Evolutionary conservation across 1,140 invertebrate genomes (phyloP).

Genomic region (Cepaea nemoralis): DNA sequence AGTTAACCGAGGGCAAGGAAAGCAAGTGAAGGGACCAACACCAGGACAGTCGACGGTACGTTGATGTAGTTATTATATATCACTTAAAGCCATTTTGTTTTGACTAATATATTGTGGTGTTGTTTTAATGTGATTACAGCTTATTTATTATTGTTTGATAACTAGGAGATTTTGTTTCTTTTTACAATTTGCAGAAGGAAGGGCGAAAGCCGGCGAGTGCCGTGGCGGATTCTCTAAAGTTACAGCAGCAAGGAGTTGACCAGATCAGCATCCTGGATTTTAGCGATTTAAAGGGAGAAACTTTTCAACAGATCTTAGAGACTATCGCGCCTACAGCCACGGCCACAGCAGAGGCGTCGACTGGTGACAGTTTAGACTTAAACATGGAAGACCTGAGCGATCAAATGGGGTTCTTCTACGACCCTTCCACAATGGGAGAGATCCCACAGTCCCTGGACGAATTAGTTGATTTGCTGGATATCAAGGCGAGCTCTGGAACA

Average conservation of each 20-base stretch:
- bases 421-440: background rate
- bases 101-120: too few relatives aligned
- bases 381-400: background rate
- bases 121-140: too few relatives aligned
- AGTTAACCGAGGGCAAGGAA: background rate
- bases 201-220: conserved; percentile 4
- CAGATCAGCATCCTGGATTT: background rate
- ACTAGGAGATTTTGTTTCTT: too few relatives aligned
- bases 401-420: background rate
- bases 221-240: background rate
- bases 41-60: background rate
- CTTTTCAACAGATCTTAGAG: background rate
- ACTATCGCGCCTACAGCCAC: background rate
- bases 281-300: background rate
- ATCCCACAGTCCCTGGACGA: conserved; percentile 58
- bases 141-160: too few relatives aligned
- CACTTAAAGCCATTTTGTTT: too few relatives aligned
- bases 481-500: conserved; percentile 41
- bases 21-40: background rate
- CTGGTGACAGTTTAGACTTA: background rate
- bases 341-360: conserved; percentile 9
- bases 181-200: background rate
- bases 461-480: conserved; percentile 61
- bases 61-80: background rate
- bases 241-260: background rate